Conservation (phyloP, 2,797 vertebrate genomes). For the Vespertilio murinus region DNA sequence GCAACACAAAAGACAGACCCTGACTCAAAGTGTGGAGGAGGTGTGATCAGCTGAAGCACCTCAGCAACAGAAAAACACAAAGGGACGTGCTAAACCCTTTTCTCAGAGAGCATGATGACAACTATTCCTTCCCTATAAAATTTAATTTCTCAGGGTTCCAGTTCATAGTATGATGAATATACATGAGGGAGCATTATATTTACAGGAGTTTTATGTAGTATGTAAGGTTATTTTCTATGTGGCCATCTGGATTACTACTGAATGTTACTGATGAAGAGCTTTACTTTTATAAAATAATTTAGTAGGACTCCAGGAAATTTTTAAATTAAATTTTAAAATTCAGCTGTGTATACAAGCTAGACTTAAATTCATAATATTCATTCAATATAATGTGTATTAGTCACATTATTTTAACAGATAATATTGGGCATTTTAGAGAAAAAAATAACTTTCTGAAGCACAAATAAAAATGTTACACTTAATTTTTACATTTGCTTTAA, state of each 20-base stretch:
- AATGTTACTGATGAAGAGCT: background rate
- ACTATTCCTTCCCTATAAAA: background rate
- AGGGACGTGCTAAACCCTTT: background rate
- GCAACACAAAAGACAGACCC: background rate
- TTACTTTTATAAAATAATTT: slow-evolving; percentile 10
- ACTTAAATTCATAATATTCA: background rate
- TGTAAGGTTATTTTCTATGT: background rate
- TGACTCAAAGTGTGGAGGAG: background rate
- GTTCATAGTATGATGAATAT: background rate
- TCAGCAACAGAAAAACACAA: background rate
- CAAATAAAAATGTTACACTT: background rate
- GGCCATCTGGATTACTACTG: background rate
- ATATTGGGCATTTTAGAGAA: background rate
- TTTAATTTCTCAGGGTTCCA: background rate
- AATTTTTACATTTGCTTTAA: background rate
- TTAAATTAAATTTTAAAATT: slow-evolving; percentile 18
- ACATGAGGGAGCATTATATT: background rate
- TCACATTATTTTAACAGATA: slow-evolving; percentile 1
- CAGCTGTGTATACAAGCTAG: background rate
- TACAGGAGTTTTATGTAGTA: background rate
- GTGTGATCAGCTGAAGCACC: background rate
- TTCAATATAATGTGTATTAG: background rate
- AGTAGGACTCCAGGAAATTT: background rate
- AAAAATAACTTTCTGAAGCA: background rate
- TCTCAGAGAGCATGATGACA: background rate